These are phyloP conservation scores for Macrostomum lignano DNA, from an alignment of 1,140 invertebrate genomes.

Conservation along the genomic window DNA sequence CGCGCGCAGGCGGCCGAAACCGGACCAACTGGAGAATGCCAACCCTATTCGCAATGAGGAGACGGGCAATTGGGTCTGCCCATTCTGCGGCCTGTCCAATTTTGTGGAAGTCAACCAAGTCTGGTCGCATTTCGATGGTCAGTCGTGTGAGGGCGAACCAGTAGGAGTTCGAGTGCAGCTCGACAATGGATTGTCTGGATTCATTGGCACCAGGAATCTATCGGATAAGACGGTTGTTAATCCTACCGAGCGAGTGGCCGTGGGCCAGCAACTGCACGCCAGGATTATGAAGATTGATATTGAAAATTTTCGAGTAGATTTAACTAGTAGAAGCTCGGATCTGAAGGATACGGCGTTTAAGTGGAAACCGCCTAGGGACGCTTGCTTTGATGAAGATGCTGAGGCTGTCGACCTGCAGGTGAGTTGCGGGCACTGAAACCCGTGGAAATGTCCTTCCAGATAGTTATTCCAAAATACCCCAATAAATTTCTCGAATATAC, in stretches of 20 bases:
- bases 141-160: conserved; percentile 70
- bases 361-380: too few species aligned
- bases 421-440: too few species aligned
- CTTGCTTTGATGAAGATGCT: too few species aligned
- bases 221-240: conserved; percentile 72
- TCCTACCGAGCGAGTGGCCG: conserved; percentile 56
- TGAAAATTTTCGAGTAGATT: conserved; percentile 66
- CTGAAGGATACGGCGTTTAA: conserved; percentile 59
- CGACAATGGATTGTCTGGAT: conserved; percentile 76
- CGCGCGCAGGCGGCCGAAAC: conserved; percentile 54
- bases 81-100: conserved; percentile 75
- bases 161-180: conserved; percentile 58
- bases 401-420: too few species aligned
- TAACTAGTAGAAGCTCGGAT: conserved; percentile 71
- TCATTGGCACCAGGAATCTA: conserved; percentile 62
- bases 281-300: conserved; percentile 82
- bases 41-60: conserved; percentile 76
- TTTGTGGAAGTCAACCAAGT: conserved; percentile 75
- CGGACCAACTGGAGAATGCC: conserved; percentile 68
- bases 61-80: conserved; percentile 77
- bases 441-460: too few species aligned
- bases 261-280: conserved; percentile 61
- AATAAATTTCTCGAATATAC: too few species aligned
- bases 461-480: too few species aligned
- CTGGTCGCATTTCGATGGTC: conserved; percentile 89